These are phyloP conservation scores for Xylophagus ater DNA, from an alignment of 2,888 invertebrate species.

Conservation along the genomic window DNA sequence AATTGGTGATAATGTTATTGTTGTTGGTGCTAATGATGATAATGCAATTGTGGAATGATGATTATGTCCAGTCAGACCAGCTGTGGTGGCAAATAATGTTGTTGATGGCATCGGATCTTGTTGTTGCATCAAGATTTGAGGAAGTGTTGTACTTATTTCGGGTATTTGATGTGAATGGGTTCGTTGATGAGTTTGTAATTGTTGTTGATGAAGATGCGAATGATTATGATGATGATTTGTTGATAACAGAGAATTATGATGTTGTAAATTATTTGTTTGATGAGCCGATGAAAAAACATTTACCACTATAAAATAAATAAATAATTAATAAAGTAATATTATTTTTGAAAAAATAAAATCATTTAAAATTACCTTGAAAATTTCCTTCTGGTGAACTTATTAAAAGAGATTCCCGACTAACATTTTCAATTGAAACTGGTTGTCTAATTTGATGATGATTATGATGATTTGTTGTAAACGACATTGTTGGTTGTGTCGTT, in stretches of 20 bases:
- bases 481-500: not conserved
- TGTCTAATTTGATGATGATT: conserved; percentile 11
- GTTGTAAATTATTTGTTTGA: conserved; percentile 9
- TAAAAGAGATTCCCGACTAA: conserved; percentile 28
- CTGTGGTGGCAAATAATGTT: not conserved
- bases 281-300: conserved; percentile 28
- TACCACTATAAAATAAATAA: conserved; percentile 23
- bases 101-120: conserved; percentile 4
- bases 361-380: conserved; percentile 28
- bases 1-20: conserved; percentile 23
- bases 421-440: conserved; percentile 23
- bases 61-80: not conserved
- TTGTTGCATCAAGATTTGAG: conserved; percentile 23
- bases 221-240: not conserved
- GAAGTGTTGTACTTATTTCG: conserved; percentile 23
- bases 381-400: conserved; percentile 32
- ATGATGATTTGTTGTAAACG: too few relatives aligned
- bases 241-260: conserved; percentile 13
- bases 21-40: conserved; percentile 17
- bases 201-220: conserved; percentile 18
- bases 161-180: conserved; percentile 19
- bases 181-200: conserved; percentile 11
- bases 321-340: not conserved
- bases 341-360: not conserved
- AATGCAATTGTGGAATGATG: conserved; percentile 7